These are phyloP conservation scores for Balaeniceps rex DNA, from an alignment of 2,113 vertebrate species.

Conservation along the genomic window DNA sequence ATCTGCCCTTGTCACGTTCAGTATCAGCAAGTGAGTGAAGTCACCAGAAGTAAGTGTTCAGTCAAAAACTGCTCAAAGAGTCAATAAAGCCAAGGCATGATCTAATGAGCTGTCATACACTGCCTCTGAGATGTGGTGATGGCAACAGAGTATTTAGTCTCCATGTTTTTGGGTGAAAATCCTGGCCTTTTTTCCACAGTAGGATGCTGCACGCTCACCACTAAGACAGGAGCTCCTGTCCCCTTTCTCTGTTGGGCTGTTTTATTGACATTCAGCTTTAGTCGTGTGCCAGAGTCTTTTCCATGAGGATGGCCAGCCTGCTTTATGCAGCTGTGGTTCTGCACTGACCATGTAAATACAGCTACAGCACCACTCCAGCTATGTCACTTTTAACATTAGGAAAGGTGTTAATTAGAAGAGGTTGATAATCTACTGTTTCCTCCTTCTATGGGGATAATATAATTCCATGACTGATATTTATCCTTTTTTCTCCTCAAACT, in stretches of 20 bases:
- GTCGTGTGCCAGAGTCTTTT: neutral
- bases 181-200: neutral
- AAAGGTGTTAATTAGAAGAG: neutral
- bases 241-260: neutral
- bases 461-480: neutral
- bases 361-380: neutral
- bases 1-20: neutral
- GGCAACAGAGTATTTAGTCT: neutral
- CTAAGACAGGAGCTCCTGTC: neutral
- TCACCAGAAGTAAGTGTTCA: neutral
- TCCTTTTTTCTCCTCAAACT: neutral
- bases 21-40: neutral
- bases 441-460: neutral
- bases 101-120: neutral
- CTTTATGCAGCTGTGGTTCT: neutral
- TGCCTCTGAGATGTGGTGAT: neutral
- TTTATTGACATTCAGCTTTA: neutral
- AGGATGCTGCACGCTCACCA: neutral
- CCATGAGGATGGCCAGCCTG: neutral
- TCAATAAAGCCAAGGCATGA: neutral
- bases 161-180: neutral
- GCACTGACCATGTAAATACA: neutral
- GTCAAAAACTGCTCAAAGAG: neutral
- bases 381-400: neutral
- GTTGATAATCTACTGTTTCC: neutral